These are phyloP conservation scores for Caenorhabditis afra DNA, from an alignment of 2,888 invertebrate species.

Conservation along the genomic window DNA sequence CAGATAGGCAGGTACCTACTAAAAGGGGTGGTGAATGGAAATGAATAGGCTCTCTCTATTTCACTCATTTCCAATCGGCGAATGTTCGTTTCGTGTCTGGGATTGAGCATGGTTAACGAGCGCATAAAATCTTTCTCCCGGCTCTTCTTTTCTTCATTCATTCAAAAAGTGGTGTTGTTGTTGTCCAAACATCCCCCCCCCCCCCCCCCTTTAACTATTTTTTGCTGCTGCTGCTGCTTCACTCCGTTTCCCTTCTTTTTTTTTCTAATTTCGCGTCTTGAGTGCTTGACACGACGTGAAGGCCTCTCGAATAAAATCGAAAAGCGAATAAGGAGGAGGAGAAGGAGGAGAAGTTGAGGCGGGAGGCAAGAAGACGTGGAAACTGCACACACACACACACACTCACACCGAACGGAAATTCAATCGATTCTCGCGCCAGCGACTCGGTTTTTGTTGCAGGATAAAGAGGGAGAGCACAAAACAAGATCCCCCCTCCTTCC, in stretches of 20 bases:
- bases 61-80: too few relatives aligned
- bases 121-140: conserved; percentile 34
- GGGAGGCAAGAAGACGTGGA: conserved; percentile 15
- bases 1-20: too few relatives aligned
- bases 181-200: conserved; percentile 45
- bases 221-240: conserved; percentile 3
- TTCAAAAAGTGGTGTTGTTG: conserved; percentile 2
- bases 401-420: conserved; percentile 45
- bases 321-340: conserved; percentile 12
- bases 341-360: neutral
- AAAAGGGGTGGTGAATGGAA: too few relatives aligned
- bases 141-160: neutral
- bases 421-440: conserved; percentile 44
- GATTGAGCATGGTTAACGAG: conserved; percentile 26
- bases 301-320: too few relatives aligned
- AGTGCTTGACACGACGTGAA: too few relatives aligned
- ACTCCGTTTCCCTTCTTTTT: neutral
- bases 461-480: neutral
- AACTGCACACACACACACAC: too few relatives aligned
- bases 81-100: neutral
- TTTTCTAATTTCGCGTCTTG: conserved; percentile 33
- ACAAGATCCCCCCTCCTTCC: neutral
- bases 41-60: too few relatives aligned
- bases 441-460: conserved; percentile 17
- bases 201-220: conserved; percentile 5